phyloP scores from a whole-genome alignment of 2,797 vertebrate genomes.

The Sitta carolinensis region DNA sequence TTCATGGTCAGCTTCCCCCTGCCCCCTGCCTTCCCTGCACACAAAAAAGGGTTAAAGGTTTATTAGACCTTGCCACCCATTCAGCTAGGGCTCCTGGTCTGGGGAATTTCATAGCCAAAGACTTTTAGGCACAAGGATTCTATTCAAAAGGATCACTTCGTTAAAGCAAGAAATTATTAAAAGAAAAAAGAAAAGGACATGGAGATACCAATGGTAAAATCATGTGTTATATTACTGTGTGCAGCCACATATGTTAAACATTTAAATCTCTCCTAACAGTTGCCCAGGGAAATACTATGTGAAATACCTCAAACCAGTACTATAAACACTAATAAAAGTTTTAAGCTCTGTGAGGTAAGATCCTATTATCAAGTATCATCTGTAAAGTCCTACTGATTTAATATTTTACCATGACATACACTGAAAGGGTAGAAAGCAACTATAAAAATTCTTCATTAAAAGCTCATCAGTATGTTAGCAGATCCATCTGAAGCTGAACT shows the following conservation, averaged over 20 bases:
- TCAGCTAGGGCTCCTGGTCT: not conserved
- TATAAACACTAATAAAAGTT: constrained; percentile 46
- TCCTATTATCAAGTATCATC: constrained; percentile 28
- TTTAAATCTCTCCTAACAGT: constrained; percentile 39
- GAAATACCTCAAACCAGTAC: constrained; percentile 46
- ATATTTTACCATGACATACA: not conserved
- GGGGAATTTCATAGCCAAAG: not conserved
- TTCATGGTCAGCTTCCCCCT: not conserved
- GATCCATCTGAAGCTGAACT: not conserved
- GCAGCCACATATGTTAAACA: constrained; percentile 39
- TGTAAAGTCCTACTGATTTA: constrained; percentile 12
- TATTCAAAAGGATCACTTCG: not conserved
- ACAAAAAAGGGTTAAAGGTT: not conserved
- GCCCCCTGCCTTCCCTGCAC: not conserved
- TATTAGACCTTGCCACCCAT: not conserved
- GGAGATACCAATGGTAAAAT: constrained; percentile 20
- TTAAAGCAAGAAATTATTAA: not conserved
- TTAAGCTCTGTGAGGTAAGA: constrained; percentile 11
- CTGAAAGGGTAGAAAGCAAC: not conserved
- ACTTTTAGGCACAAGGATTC: not conserved
- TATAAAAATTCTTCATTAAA: not conserved
- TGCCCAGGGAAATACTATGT: constrained; percentile 19
- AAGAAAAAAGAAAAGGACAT: not conserved
- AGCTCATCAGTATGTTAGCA: not conserved
- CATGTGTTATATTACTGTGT: not conserved